Evolutionary conservation across 2,888 invertebrate genomes (phyloP).

Genomic region (Cloeon dipterum): DNA sequence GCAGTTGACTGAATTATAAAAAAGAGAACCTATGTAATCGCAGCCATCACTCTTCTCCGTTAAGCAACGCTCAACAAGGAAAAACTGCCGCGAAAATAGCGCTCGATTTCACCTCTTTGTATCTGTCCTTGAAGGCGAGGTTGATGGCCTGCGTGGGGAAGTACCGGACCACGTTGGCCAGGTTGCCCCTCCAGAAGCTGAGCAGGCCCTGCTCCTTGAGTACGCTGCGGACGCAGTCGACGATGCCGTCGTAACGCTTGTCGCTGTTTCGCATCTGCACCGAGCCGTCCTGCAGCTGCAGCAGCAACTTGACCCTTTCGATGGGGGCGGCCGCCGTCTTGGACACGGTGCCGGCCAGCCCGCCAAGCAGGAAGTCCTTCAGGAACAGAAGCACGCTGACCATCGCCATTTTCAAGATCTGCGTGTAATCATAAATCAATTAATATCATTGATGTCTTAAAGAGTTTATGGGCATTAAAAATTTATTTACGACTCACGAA

Average conservation of each 20-base stretch:
- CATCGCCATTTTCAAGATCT: too few species aligned
- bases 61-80: too few species aligned
- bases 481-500: too few species aligned
- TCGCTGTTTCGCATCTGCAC: conserved; percentile 20
- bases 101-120: conserved; percentile 61
- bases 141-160: conserved; percentile 88
- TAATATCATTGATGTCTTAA: too few species aligned
- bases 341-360: conserved; percentile 24
- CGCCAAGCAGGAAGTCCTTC: conserved; percentile 23
- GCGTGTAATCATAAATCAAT: too few species aligned
- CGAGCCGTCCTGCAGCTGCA: conserved; percentile 25
- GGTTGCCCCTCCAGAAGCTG: conserved; percentile 82
- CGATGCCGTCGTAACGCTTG: conserved; percentile 40
- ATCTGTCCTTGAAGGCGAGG: conserved; percentile 89
- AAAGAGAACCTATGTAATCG: too few species aligned
- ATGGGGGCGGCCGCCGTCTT: conserved; percentile 28
- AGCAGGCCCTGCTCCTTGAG: conserved; percentile 65
- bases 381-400: conserved; percentile 16
- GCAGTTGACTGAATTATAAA: too few species aligned
- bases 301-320: conserved; percentile 25
- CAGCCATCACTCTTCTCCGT: too few species aligned
- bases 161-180: conserved; percentile 84
- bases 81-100: too few species aligned
- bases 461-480: too few species aligned
- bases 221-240: conserved; percentile 64